Base-by-base conservation (phyloP, 2,888 invertebrate species). In the Nomada ruficornis region DNA sequence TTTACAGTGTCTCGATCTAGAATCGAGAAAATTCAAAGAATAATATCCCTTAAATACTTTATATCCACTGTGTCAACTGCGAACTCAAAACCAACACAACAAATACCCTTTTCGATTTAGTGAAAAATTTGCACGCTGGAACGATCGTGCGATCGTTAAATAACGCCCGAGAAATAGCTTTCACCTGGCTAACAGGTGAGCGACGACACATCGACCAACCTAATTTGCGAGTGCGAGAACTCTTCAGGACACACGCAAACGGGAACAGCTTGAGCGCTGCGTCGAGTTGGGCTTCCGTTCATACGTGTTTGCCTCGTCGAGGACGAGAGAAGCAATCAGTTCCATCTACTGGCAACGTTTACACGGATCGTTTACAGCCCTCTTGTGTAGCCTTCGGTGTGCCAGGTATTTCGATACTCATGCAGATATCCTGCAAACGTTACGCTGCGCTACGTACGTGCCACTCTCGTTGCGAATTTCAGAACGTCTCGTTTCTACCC, bases 281-380 rank as follows among this genome's bases (percentile, higher is more conserved):
- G 69, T 50, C 57, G 65, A 62, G 69, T 73, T 62, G n/a, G 50
- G 68, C 55, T 50, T 65, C 44, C 59, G 55, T 77, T 78, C 83
- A 70, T 74, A 75, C 42, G 78, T 79, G 71, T 83, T 86, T 80
- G 76, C 76, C 67, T 10, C 47, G 68, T 55, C 29, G 63, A 50
- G 78, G 55, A 55, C 62, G 81, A 59, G 82, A 77, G 80, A 82
- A 87, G 86, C 88, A 88, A 88, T 88, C 89, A 86, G 89, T 89
- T 89, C 84, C 86, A 89, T 88, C 87, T 87, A 86, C 89, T 69
- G 75, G 81, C 84, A 82, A 82, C 89, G 84, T 88, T 87, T 87
- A 87, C 86, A 87, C 62, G 86, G 86, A 88, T 87, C 88, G 84
- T 89, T 88, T 86, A 79, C 89, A 79, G 73, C 71, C 64, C 67